Conservation (phyloP, 1,140 invertebrate species). For the Hesperophylax magnus region DNA sequence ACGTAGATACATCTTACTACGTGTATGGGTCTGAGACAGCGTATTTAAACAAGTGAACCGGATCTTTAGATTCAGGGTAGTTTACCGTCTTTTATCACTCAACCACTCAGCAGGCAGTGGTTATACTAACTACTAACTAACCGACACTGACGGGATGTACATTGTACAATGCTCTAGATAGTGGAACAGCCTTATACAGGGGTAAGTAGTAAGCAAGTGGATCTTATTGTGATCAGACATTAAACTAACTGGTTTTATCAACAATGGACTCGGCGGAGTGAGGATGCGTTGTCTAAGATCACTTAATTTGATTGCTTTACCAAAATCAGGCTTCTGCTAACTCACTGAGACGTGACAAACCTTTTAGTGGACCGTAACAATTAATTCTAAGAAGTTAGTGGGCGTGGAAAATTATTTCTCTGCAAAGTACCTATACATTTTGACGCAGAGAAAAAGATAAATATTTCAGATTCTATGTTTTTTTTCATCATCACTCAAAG, state of each 20-base stretch:
- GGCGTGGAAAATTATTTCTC: too few species aligned
- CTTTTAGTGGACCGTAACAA: too few species aligned
- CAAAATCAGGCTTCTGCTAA: background rate
- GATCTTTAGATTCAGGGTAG: constrained; percentile 32
- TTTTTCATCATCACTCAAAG: too few species aligned
- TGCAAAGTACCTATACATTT: too few species aligned
- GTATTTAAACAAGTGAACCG: constrained; percentile 44
- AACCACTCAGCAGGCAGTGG: background rate
- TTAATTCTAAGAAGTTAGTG: too few species aligned
- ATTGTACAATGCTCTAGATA: background rate
- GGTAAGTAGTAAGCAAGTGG: constrained; percentile 12
- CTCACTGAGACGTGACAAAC: background rate
- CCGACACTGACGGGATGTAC: constrained; percentile 20
- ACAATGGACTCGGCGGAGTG: background rate
- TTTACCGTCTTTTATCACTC: constrained; percentile 36
- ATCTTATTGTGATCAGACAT: constrained; percentile 29
- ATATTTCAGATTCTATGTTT: too few species aligned
- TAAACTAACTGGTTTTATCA: constrained; percentile 15
- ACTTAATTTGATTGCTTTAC: background rate
- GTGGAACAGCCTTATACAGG: background rate
- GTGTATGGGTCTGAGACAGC: constrained; percentile 9
- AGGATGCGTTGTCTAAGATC: background rate
- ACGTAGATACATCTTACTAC: too few species aligned
- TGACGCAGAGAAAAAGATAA: too few species aligned
- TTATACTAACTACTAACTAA: background rate